Conservation (phyloP, 1,140 invertebrate genomes). For the Bombus vancouverensis region DNA sequence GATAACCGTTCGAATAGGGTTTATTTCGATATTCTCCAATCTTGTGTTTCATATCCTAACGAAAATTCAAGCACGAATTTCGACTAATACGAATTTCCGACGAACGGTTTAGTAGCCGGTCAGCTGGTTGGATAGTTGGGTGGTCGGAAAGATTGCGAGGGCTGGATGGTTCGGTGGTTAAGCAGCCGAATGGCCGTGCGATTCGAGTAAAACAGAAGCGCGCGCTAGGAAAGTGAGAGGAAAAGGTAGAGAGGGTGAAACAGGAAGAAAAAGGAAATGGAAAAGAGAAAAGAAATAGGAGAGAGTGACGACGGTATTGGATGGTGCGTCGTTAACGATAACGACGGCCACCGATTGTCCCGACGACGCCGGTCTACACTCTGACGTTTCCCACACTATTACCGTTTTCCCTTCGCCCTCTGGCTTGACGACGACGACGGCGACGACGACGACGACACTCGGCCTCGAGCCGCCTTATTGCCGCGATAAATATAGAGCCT, state of each 20-base stretch:
- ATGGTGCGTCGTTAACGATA: constrained; percentile 76
- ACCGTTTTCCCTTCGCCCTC: constrained; percentile 35
- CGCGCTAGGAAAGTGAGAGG: constrained; percentile 30
- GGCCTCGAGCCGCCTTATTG: constrained; percentile 71
- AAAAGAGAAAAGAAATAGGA: constrained; percentile 35
- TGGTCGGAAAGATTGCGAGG: neutral
- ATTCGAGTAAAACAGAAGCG: constrained; percentile 46
- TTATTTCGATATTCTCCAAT: too few relatives aligned
- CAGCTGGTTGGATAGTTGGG: neutral
- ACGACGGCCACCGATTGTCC: constrained; percentile 76
- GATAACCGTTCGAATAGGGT: too few relatives aligned
- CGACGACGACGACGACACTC: constrained; percentile 39
- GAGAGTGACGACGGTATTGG: constrained; percentile 69
- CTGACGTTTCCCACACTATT: constrained; percentile 30
- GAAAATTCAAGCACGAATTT: too few relatives aligned
- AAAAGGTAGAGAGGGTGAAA: constrained; percentile 14
- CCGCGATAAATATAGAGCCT: constrained; percentile 76
- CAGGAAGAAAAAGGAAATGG: constrained; percentile 7
- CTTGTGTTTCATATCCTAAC: too few relatives aligned
- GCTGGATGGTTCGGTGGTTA: neutral
- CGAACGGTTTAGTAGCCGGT: neutral
- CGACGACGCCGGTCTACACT: constrained; percentile 62
- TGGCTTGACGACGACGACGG: constrained; percentile 31
- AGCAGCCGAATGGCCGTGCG: constrained; percentile 23
- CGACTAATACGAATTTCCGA: neutral